Base-by-base conservation (phyloP, 2,888 invertebrate genomes). In the Oligia latruncula region DNA sequence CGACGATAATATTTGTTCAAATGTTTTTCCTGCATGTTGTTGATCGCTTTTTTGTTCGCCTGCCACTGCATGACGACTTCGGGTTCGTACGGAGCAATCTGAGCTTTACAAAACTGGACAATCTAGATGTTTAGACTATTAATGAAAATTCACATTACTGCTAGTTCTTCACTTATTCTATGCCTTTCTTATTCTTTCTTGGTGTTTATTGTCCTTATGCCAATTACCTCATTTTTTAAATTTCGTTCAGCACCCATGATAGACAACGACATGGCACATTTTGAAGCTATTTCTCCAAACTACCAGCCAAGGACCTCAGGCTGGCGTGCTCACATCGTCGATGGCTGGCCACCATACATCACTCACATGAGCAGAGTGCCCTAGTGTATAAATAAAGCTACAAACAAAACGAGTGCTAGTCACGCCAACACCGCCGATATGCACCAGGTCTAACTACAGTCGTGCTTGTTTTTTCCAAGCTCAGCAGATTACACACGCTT, bases 401-500 rank as follows among this genome's bases (percentile, higher is more conserved):
- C 64, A 67, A 64, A 71, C 35, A 71, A 58, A 78, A 85, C 67
- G 74, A 67, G n/a, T 72, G 68, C 13, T 55, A 77, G 77, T 75
- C 85, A 85, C 81, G 85, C 74, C 52, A 85, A 67, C 43, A 13
- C 23, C 65, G 66, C 1, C 60, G 70, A 55, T 71, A 65, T 79
- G 84, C 81, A 80, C 77, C 80, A 84, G 67, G 52, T 79, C 55
- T 71, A 68, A 71, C 81, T n/a, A 72, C 43, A 85, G 67, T 74
- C 78, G 75, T 81, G 75, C 75, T 70, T 40, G 49, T 71, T 87
- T 78, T 86, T 81, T 81, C 43, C 71, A 74, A 76, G 72, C 72
- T 79, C 75, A 81, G 77, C 77, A 78, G 76, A 83, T 82, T 79
- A 81, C 82, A 85, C 77, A 73, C 80, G 70, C 81, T 74, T 71